Evolutionary conservation across 23 tunicate genomes (phyloP).

Genomic region (Corella eumyota): DNA sequence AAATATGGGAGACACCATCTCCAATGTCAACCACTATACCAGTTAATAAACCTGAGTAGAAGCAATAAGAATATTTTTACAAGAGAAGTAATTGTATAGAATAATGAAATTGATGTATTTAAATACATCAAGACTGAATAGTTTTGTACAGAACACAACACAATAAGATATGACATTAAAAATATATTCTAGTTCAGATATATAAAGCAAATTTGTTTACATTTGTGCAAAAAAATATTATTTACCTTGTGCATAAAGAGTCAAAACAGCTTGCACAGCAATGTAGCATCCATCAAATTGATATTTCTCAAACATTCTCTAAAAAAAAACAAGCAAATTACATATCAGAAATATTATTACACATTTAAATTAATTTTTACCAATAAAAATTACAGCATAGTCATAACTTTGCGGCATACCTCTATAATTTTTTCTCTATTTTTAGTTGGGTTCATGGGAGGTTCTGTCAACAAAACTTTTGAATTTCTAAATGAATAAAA

Average conservation of each 20-base stretch:
- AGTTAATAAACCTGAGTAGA: conserved; percentile 73
- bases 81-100: too few species aligned
- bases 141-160: too few species aligned
- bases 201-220: background rate
- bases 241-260: conserved; percentile 98
- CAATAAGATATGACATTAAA: too few species aligned
- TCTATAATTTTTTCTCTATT: conserved; percentile 88
- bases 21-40: conserved; percentile 99
- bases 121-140: too few species aligned
- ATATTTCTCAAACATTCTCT: conserved; percentile 98
- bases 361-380: background rate
- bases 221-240: background rate
- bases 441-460: conserved; percentile 96
- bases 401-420: too few species aligned
- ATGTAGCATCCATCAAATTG: conserved; percentile 90
- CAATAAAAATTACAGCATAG: too few species aligned
- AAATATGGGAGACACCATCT: conserved; percentile 98
- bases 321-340: conserved; percentile 3
- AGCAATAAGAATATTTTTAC: too few species aligned
- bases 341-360: background rate
- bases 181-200: background rate
- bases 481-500: conserved; percentile 37
- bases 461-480: conserved; percentile 83
- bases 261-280: conserved; percentile 97
- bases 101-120: too few species aligned